These are phyloP conservation scores for Probaryconus sp. DNA, from an alignment of 1,140 invertebrate species.

Conservation along the genomic window DNA sequence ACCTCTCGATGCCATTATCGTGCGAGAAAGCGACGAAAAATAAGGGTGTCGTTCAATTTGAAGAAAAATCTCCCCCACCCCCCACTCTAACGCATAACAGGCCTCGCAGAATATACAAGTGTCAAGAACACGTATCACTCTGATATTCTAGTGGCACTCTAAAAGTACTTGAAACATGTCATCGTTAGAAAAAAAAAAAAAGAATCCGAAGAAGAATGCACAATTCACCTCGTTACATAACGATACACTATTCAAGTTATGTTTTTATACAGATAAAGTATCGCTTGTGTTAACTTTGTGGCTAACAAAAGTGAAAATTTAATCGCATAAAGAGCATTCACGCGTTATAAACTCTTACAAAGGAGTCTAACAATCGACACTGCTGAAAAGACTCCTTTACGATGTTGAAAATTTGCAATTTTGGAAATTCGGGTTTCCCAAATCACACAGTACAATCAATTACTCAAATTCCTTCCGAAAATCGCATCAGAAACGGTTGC, in stretches of 20 bases:
- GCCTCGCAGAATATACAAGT: conserved; percentile 66
- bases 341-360: background rate
- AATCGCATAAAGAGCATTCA: no score
- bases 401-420: no score
- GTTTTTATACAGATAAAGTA: conserved; percentile 2
- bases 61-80: conserved; percentile 63
- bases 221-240: conserved; percentile 57
- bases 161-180: conserved; percentile 61
- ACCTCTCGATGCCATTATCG: conserved; percentile 67
- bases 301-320: background rate
- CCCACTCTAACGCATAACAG: conserved; percentile 52
- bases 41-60: conserved; percentile 68
- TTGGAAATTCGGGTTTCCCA: no score
- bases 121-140: conserved; percentile 74
- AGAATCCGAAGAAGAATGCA: conserved; percentile 54
- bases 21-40: conserved; percentile 66
- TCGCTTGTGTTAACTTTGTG: background rate
- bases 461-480: no score
- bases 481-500: no score
- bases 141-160: conserved; percentile 62
- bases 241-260: conserved; percentile 35
- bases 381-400: no score
- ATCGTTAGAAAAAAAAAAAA: conserved; percentile 60
- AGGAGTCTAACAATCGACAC: no score
- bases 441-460: no score